Percentiles rank a stretch among this genome's conserved stretches.
Evolutionary conservation across 2,797 vertebrate species (phyloP).

Genomic region (Petrocephalus schoutedeni): DNA sequence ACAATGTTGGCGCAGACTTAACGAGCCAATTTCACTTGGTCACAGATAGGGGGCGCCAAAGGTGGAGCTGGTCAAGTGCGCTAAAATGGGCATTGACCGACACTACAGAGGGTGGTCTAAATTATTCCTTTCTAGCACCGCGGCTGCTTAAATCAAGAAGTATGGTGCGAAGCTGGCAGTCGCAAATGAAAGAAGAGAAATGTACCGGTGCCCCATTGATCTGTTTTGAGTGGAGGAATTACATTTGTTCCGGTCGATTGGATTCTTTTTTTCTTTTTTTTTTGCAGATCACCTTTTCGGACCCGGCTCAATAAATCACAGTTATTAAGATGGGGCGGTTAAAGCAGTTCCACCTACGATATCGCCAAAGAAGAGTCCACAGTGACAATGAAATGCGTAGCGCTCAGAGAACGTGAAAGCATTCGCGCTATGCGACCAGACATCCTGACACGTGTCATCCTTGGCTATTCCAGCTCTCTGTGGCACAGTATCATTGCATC

Average conservation of each 20-base stretch:
- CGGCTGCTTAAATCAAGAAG: background rate
- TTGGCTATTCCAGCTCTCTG: background rate
- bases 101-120: background rate
- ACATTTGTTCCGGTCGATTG: constrained; percentile 5
- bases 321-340: background rate
- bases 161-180: background rate
- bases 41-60: background rate
- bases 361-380: background rate
- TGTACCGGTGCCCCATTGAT: background rate
- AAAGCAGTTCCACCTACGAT: background rate
- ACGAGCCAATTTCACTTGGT: background rate
- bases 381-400: background rate
- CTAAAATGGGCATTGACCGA: background rate
- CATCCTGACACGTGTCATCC: background rate
- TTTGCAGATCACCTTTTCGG: background rate
- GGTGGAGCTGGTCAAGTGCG: background rate
- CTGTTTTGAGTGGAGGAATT: background rate
- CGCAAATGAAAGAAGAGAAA: constrained; percentile 18
- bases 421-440: background rate
- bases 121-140: background rate
- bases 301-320: background rate
- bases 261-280: background rate
- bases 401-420: background rate
- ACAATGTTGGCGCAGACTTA: background rate
- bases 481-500: background rate